phyloP scores from a whole-genome alignment of 1,140 invertebrate genomes.

The Anagrus nilaparvatae region DNA sequence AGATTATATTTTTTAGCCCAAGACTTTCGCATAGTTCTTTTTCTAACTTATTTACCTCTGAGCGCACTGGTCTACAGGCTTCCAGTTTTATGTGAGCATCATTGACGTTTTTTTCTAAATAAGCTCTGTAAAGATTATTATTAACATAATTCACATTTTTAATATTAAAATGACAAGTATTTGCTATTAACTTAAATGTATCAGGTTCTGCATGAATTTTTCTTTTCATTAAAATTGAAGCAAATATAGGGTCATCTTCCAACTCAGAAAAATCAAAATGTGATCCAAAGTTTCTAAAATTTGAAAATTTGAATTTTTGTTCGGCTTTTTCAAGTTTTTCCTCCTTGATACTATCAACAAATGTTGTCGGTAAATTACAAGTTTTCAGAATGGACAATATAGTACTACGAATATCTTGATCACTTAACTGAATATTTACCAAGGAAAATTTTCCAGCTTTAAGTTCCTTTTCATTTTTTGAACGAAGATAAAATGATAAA shows the following conservation, averaged over 20 bases:
- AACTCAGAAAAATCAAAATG: conserved; percentile 42
- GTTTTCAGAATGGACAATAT: conserved; percentile 66
- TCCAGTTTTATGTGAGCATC: conserved; percentile 50
- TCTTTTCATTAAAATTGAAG: conserved; percentile 40
- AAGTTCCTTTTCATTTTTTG: conserved; percentile 48
- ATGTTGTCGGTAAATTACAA: conserved; percentile 74
- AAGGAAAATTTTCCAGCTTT: conserved; percentile 57
- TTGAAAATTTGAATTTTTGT: conserved; percentile 14
- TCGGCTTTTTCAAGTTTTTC: conserved; percentile 21
- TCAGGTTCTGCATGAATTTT: conserved; percentile 44
- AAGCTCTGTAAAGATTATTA: conserved; percentile 39
- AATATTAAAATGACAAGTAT: not conserved
- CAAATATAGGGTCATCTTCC: conserved; percentile 45
- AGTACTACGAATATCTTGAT: conserved; percentile 60
- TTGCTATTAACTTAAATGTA: conserved; percentile 34
- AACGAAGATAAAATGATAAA: conserved; percentile 65
- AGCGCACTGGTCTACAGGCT: conserved; percentile 50
- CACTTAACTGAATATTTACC: conserved; percentile 60
- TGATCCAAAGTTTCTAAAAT: conserved; percentile 19
- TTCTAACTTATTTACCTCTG: conserved; percentile 56
- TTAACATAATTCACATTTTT: not conserved
- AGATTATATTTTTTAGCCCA: conserved; percentile 50
- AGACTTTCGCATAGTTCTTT: conserved; percentile 45
- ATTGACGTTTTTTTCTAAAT: conserved; percentile 54
- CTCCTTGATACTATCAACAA: conserved; percentile 59